Evolutionary conservation across 2,113 vertebrate genomes (phyloP), one percentile per base, ranked within the genome.

Genomic region (Chaetodon auriga): DNA sequence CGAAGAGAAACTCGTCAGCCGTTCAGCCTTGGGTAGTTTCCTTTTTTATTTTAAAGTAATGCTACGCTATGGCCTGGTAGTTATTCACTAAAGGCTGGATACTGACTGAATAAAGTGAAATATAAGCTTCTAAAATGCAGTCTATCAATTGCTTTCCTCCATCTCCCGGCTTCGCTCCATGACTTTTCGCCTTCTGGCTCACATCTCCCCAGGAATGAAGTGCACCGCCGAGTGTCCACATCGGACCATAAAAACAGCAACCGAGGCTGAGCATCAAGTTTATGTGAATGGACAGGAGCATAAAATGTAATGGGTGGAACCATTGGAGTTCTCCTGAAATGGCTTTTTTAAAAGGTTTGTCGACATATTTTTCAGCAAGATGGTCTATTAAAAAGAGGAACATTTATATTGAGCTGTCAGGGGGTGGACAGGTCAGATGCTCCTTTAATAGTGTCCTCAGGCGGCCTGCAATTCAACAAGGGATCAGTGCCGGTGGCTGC

Each of bases 231-330:
- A 90, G 86, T 82, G 89, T 94, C 94, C 93, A 92, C 80, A 79
- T 73, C 74, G 77, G 53, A 86, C 92, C 90, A 90, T 94, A 93
- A 94, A 95, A 93, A 88, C 87, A 88, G 91, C 92, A 87, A 81
- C 90, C 72, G 82, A 90, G 88, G 89, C 92, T 90, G 92, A 92
- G 81, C 89, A 88, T 89, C 87, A 83, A 89, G 83, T 94, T 92
- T 93, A 92, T 94, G 93, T 90, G 91, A 94, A 93, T 78, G 80
- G 90, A 90, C 87, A 80, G 84, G 74, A 89, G 87, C 92, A 91
- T 94, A 92, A 94, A 94, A 95, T 92, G 88, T 93, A 94, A 95
- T 94, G 91, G 89, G 77, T 89, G 84, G 88, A 92, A 92, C 92
- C 90, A 82, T 82, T 86, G 83, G 88, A 87, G 82, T 90, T 88